Evolutionary conservation across 2,113 vertebrate species (phyloP).

Genomic region (Microtus pennsylvanicus): DNA sequence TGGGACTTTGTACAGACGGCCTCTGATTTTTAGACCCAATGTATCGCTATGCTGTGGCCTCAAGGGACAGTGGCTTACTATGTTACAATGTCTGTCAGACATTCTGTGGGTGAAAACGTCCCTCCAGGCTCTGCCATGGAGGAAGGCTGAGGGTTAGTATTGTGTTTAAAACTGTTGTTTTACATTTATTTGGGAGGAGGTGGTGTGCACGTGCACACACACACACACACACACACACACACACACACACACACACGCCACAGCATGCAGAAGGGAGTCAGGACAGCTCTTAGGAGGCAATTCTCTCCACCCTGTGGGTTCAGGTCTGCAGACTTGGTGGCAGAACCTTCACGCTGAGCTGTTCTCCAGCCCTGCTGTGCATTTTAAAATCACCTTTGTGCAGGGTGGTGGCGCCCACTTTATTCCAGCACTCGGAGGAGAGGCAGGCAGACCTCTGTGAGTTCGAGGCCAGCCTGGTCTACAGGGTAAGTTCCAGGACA

Average conservation of each 20-base stretch:
- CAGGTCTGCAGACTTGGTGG: too few relatives aligned
- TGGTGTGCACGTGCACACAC: neutral
- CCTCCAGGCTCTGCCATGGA: neutral
- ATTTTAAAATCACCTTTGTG: neutral
- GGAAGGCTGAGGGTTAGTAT: neutral
- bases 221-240: too few relatives aligned
- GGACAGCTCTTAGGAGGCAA: neutral
- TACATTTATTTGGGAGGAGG: neutral
- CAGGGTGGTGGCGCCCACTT: too few relatives aligned
- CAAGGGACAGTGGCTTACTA: neutral
- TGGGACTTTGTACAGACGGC: neutral
- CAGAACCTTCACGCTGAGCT: neutral
- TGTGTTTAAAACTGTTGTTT: neutral
- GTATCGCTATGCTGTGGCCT: neutral
- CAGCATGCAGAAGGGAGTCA: neutral
- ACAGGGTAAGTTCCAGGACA: too few relatives aligned
- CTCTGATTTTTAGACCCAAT: neutral
- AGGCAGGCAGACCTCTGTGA: too few relatives aligned
- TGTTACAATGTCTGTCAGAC: neutral
- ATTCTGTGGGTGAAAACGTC: neutral
- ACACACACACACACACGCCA: too few relatives aligned
- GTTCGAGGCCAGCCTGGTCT: too few relatives aligned
- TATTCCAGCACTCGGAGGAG: too few relatives aligned
- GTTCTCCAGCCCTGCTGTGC: too few relatives aligned
- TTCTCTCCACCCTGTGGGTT: neutral